phyloP scores from a whole-genome alignment of 2,113 vertebrate species.

The Eolophus roseicapilla region DNA sequence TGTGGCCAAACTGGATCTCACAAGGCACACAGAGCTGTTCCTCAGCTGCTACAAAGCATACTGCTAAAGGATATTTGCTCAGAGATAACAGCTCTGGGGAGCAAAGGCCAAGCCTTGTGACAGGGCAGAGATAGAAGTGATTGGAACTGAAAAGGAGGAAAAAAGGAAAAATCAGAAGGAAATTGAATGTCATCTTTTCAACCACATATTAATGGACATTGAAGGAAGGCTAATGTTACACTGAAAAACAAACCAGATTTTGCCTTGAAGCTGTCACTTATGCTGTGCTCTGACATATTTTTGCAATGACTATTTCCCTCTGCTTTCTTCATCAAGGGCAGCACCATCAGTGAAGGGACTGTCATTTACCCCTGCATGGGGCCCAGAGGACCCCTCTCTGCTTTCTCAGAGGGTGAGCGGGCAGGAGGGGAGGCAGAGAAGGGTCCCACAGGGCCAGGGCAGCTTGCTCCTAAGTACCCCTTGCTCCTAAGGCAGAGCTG shows the following conservation, averaged over 20 bases:
- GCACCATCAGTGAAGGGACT: neutral
- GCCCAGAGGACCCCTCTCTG: neutral
- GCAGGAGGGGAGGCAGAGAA: neutral
- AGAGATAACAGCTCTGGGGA: neutral
- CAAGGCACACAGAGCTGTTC: neutral
- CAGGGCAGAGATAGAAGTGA: neutral
- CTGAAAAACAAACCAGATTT: neutral
- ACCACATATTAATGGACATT: accelerated
- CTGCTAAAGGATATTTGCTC: neutral
- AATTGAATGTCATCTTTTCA: neutral
- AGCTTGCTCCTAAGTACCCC: neutral
- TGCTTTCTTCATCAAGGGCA: neutral
- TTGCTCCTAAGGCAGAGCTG: neutral
- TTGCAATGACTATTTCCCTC: neutral
- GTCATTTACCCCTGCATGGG: accelerated
- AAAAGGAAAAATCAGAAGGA: neutral
- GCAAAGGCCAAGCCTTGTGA: neutral
- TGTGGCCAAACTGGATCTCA: neutral
- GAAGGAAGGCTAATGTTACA: neutral
- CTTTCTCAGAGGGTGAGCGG: accelerated
- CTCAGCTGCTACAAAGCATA: neutral
- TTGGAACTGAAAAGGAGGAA: neutral
- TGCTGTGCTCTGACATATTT: neutral
- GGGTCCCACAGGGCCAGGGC: neutral
- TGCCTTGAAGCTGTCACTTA: neutral